Percentiles rank a stretch among this genome's conserved stretches.
These are phyloP conservation scores for Eilema caniola DNA, from an alignment of 2,888 invertebrate species.

Conservation along the genomic window DNA sequence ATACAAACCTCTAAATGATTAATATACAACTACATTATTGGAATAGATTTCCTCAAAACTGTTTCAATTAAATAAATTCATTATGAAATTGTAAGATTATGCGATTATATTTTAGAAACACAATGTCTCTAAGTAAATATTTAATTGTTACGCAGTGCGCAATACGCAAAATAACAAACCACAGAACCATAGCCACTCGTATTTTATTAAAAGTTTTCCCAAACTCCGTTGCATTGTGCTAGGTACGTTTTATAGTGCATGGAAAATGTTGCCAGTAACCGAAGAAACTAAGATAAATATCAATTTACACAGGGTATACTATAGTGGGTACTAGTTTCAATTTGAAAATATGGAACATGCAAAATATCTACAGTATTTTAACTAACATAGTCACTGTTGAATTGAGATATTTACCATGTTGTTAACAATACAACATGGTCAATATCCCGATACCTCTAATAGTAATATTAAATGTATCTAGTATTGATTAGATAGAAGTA, in stretches of 20 bases:
- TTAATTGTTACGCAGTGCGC: not conserved
- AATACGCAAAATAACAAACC: constrained; percentile 3
- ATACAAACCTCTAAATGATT: too few relatives aligned
- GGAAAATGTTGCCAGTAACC: not conserved
- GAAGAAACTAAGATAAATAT: not conserved
- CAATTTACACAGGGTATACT: too few relatives aligned
- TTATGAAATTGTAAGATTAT: not conserved
- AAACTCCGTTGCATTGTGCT: not conserved
- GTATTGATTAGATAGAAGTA: too few relatives aligned
- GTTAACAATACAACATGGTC: too few relatives aligned
- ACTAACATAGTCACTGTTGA: too few relatives aligned
- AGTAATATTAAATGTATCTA: too few relatives aligned
- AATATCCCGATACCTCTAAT: too few relatives aligned
- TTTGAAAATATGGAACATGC: too few relatives aligned
- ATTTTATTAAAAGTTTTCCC: constrained; percentile 4
- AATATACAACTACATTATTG: too few relatives aligned
- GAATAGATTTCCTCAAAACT: not conserved
- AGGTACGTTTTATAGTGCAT: not conserved
- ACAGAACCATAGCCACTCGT: not conserved
- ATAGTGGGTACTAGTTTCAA: too few relatives aligned
- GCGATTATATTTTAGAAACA: not conserved
- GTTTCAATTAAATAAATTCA: not conserved
- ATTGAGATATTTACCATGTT: too few relatives aligned
- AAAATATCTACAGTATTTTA: too few relatives aligned
- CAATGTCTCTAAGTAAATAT: not conserved